Base-by-base conservation (phyloP, 2,797 vertebrate species). In the Amphiprion clarkii region DNA sequence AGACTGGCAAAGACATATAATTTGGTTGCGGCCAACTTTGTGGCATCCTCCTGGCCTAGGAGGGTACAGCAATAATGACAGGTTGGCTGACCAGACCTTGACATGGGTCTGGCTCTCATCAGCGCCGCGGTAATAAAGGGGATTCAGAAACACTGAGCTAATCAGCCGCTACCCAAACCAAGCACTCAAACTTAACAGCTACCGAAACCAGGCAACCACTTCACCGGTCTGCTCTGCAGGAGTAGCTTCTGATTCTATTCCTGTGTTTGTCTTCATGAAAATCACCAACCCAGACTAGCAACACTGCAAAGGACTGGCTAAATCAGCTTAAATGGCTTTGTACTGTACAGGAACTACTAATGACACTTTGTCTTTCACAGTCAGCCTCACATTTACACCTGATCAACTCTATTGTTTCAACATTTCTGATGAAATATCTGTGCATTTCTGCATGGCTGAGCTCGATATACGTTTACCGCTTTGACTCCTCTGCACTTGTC, bases 51-150 rank as follows among this genome's bases (percentile, higher is more conserved):
- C 81, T 68, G 79, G 85, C 84, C 89, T 81, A 49, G 78, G 76
- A 66, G 86, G 80, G 84, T 71, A 66, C 74, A 60, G 78, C 80
- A 81, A 67, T 94, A 95, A 95, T 94, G 83, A 90, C 74, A 88
- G 89, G 88, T 84, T 91, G 86, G 89, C 87, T 91, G 91, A 93
- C 89, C 92, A 92, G 91, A 88, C 88, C 90, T 93, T 89, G 89
- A 92, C 94, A 88, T 72, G 11, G 83, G 88, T 87, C 88, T 91
- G 93, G 89, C 88, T 90, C 85, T 85, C 89, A 82, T 90, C 90
- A 79, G 76, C 46, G 52, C 79, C 82, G 88, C 11, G 84, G 84
- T 84, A 79, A 74, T 74, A 79, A 63, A 81, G 72, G 61, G 71
- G 69, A 87, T 88, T 76, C 78, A 88, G 71, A 88, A 87, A 85